Percentiles rank a stretch among this genome's conserved stretches.
These are phyloP conservation scores for Pteronotus mesoamericanus DNA, from an alignment of 2,797 vertebrate genomes.

Conservation along the genomic window DNA sequence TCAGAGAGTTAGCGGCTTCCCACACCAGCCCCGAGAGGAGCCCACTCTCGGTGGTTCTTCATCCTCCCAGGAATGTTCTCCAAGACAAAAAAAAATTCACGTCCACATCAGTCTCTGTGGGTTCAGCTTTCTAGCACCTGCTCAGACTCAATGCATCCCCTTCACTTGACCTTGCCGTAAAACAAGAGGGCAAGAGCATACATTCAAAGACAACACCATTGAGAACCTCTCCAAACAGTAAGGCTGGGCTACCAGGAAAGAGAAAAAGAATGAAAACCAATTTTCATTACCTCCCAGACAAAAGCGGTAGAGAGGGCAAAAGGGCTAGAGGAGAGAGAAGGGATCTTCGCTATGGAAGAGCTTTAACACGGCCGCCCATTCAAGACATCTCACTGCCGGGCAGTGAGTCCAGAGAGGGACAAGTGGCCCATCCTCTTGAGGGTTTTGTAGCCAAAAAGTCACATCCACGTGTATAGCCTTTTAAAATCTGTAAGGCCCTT, in stretches of 20 bases:
- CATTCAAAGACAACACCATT: background rate
- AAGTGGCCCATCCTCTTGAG: accelerated
- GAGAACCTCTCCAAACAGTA: background rate
- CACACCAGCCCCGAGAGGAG: accelerated
- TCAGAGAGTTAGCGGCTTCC: background rate
- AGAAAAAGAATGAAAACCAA: background rate
- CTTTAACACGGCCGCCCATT: background rate
- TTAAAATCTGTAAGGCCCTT: background rate
- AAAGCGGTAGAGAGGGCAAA: background rate
- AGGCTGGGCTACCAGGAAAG: background rate
- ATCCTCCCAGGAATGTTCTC: accelerated
- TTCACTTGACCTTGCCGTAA: background rate
- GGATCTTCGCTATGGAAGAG: background rate
- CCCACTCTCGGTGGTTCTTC: background rate
- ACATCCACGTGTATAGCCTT: background rate
- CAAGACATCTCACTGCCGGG: background rate
- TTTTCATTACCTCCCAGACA: background rate
- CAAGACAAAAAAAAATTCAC: background rate
- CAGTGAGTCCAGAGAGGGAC: background rate
- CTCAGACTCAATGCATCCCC: background rate
- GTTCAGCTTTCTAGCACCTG: background rate
- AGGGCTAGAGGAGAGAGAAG: background rate
- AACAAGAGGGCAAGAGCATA: background rate
- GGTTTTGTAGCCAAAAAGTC: background rate
- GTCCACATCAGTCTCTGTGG: background rate